Percentiles rank a stretch among this genome's conserved stretches.
These are phyloP conservation scores for Leuciscus waleckii DNA, from an alignment of 2,797 vertebrate species.

Conservation along the genomic window DNA sequence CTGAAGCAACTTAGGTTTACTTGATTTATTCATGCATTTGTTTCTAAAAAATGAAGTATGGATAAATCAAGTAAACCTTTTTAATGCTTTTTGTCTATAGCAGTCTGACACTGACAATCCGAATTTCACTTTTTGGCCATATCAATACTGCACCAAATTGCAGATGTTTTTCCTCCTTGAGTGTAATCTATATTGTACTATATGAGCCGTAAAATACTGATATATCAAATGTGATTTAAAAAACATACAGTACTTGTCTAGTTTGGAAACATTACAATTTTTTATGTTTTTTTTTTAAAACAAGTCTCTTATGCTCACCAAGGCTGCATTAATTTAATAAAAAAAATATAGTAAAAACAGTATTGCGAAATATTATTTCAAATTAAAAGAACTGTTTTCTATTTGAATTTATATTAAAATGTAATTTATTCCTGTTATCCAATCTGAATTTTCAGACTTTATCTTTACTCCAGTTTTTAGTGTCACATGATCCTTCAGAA, in stretches of 20 bases:
- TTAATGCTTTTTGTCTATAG: not conserved
- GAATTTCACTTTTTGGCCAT: not conserved
- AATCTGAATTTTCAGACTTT: not conserved
- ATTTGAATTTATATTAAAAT: not conserved
- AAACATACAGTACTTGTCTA: not conserved
- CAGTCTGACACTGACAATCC: not conserved
- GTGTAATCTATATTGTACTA: not conserved
- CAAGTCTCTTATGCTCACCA: not conserved
- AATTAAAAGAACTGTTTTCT: not conserved
- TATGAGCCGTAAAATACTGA: not conserved
- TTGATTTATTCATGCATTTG: not conserved
- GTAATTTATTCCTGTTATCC: not conserved
- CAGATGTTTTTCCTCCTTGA: not conserved
- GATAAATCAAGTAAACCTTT: not conserved
- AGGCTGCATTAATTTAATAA: not conserved
- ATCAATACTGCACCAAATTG: not conserved
- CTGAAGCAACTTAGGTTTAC: not conserved
- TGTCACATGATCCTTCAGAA: not conserved
- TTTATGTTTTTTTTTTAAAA: not conserved
- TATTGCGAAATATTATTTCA: not conserved
- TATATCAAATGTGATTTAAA: not conserved
- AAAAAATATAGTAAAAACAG: not conserved
- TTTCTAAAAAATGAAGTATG: not conserved
- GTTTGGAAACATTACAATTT: not conserved
- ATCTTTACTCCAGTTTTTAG: not conserved